These are phyloP conservation scores for Manis pentadactyla DNA, from an alignment of 2,797 vertebrate species.

Conservation along the genomic window DNA sequence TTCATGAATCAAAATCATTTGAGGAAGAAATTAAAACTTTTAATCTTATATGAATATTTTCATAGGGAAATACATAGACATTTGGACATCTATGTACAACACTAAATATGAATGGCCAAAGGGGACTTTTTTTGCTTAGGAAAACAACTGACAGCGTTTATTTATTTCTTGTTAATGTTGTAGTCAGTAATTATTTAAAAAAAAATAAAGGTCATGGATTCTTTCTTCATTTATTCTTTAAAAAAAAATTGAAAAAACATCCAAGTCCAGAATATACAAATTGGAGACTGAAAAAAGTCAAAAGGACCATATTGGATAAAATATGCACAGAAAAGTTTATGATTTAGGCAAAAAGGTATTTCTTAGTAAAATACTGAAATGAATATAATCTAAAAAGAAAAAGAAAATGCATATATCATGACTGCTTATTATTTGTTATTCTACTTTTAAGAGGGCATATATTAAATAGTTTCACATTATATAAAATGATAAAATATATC, in stretches of 20 bases:
- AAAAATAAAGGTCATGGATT: neutral
- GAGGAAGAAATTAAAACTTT: slow-evolving; percentile 44
- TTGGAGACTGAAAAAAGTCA: slow-evolving; percentile 40
- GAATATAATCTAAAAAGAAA: neutral
- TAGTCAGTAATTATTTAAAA: neutral
- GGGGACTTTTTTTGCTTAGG: neutral
- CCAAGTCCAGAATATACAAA: slow-evolving; percentile 55
- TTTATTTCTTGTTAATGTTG: neutral
- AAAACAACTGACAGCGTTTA: neutral
- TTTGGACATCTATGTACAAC: neutral
- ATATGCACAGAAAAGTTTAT: slow-evolving; percentile 13
- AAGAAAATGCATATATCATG: neutral
- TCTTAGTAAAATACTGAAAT: neutral
- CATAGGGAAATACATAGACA: neutral
- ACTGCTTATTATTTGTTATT: neutral
- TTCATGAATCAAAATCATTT: slow-evolving; percentile 52
- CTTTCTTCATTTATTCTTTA: slow-evolving; percentile 47
- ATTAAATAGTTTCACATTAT: neutral
- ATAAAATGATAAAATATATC: neutral
- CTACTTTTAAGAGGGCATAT: neutral
- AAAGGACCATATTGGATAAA: slow-evolving; percentile 40
- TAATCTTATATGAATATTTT: slow-evolving; percentile 24
- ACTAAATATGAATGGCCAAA: neutral
- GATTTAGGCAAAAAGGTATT: slow-evolving; percentile 60
- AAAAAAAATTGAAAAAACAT: slow-evolving; percentile 2